A percentile compares a stretch with the other conserved stretches of the same genome.
Evolutionary conservation across 2,888 invertebrate genomes (phyloP).

Genomic region (Tiliacea citrago): DNA sequence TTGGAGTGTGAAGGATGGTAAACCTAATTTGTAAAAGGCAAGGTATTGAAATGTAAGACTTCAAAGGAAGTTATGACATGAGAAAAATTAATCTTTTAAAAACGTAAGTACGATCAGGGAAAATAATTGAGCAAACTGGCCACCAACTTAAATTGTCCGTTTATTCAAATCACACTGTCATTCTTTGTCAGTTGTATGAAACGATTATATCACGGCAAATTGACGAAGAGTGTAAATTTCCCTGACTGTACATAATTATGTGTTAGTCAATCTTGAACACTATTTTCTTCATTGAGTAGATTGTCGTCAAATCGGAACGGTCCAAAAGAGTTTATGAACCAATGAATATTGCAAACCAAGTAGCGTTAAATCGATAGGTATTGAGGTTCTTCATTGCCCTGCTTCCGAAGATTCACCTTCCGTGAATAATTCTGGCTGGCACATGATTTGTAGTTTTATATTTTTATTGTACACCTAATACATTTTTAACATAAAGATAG

Average conservation of each 20-base stretch:
- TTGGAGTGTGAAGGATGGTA: background rate
- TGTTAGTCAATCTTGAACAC: background rate
- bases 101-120: background rate
- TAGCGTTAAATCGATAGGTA: background rate
- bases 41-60: background rate
- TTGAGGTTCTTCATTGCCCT: background rate
- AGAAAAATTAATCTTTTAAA: background rate
- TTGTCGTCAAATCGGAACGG: background rate
- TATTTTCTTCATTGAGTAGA: background rate
- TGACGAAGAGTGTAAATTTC: background rate
- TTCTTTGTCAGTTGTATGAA: background rate
- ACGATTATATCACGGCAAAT: background rate
- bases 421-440: background rate
- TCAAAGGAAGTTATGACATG: background rate
- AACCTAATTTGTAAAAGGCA: background rate
- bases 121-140: background rate
- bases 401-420: background rate
- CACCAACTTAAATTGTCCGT: background rate
- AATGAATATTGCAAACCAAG: background rate
- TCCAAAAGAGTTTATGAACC: background rate
- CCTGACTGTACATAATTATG: background rate
- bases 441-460: background rate
- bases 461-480: background rate
- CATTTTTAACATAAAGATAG: background rate
- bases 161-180: background rate